Evolutionary conservation across 2,797 vertebrate species (phyloP).

Genomic region (Anas acuta): DNA sequence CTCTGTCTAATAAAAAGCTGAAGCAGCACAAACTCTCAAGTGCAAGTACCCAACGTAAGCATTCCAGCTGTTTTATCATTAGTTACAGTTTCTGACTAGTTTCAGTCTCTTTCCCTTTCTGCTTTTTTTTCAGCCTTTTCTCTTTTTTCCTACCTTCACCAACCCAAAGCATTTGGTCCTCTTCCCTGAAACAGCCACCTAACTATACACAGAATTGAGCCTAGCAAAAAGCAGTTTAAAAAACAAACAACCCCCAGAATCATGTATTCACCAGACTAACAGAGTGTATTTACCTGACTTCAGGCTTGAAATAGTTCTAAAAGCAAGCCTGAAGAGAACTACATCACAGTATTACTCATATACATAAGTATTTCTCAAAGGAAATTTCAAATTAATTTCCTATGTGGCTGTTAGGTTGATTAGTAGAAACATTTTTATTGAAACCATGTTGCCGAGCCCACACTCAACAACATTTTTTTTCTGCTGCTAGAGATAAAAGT

Average conservation of each 20-base stretch:
- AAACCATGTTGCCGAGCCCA: conserved; percentile 8
- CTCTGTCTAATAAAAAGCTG: neutral
- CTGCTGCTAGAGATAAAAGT: neutral
- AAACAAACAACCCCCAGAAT: neutral
- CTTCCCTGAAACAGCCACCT: neutral
- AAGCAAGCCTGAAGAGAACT: neutral
- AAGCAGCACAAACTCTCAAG: neutral
- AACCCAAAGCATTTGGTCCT: neutral
- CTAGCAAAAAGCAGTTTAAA: neutral
- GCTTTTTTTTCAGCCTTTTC: neutral
- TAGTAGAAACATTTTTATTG: conserved; percentile 27
- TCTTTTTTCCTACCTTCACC: neutral
- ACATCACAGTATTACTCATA: neutral
- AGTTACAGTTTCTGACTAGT: neutral
- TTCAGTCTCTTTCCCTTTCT: neutral
- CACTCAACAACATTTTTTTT: neutral
- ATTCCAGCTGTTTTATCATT: too few species aligned
- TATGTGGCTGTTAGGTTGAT: conserved; percentile 1
- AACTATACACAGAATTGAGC: neutral
- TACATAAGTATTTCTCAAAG: conserved; percentile 2
- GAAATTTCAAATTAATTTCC: conserved; percentile 35
- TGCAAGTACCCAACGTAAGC: too few species aligned
- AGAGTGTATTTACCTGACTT: neutral
- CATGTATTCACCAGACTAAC: too few species aligned
- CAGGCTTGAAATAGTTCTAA: neutral